phyloP scores from a whole-genome alignment of 2,797 vertebrate genomes.

The Pteropus rufus region DNA sequence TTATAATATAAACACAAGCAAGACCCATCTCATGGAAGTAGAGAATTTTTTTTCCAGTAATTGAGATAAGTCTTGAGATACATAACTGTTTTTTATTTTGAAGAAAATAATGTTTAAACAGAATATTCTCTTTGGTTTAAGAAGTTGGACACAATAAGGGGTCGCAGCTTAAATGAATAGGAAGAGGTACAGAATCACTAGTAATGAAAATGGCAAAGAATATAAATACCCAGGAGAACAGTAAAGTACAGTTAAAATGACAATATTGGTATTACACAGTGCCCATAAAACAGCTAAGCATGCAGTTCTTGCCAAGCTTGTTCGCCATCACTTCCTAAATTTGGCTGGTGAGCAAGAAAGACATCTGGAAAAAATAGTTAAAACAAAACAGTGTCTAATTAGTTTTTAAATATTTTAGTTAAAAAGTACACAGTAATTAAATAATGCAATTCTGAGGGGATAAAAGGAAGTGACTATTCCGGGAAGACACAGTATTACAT shows the following conservation, averaged over 20 bases:
- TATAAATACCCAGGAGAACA: constrained; percentile 51
- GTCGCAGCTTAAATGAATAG: not conserved
- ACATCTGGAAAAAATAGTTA: constrained; percentile 73
- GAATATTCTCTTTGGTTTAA: not conserved
- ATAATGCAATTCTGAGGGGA: constrained; percentile 40
- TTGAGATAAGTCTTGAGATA: not conserved
- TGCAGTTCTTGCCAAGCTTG: constrained; percentile 51
- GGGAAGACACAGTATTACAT: not conserved
- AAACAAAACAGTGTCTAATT: constrained; percentile 75
- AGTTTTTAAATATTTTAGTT: constrained; percentile 74
- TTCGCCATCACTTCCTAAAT: constrained; percentile 57
- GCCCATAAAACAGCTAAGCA: constrained; percentile 47
- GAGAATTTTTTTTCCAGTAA: not conserved
- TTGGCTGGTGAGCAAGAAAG: constrained; percentile 66
- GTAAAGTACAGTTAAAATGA: constrained; percentile 60
- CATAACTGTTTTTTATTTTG: not conserved
- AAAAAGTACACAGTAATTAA: constrained; percentile 65
- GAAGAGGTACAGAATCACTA: not conserved
- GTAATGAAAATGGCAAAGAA: constrained; percentile 31
- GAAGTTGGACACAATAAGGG: not conserved
- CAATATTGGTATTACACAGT: constrained; percentile 41
- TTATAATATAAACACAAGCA: constrained; percentile 4
- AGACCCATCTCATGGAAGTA: not conserved
- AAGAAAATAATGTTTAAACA: constrained; percentile 15
- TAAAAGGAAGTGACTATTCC: constrained; percentile 37